Evolutionary conservation across 2,888 invertebrate species (phyloP), one percentile per base, ranked within the genome.

Genomic region (Calliphora vomitoria): DNA sequence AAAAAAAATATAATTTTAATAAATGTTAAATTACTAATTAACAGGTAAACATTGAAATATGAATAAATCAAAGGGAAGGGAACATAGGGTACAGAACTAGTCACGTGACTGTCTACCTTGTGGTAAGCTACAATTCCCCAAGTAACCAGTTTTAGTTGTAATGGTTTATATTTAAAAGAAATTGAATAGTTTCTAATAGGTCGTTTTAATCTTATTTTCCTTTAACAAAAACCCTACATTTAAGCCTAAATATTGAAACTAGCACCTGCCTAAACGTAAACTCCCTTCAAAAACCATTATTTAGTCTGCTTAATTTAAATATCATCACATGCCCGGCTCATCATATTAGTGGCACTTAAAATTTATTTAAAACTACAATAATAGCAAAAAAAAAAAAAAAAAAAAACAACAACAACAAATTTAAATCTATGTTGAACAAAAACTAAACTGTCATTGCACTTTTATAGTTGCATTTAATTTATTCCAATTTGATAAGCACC

Each of bases 401-500:
- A n/a, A n/a, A 62, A 60, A 64, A 53, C n/a, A 18, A 38, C 8
- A 25, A 64, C 8, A 72, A 72, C 8, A 64, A 55, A 13, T 44
- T 44, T 44, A 55, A 55, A 55, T 18, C 8, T 18, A 55, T 55
- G 8, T 8, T 47, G 0, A 62, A 72, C 8, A 72, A 55, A 76
- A 69, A 41, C 31, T 47, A 85, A 85, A 71, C 75, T 81, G 85
- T 71, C 75, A 71, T 80, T 81, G 68, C 68, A 81, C 75, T 81
- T 81, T 80, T 81, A 50, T 75, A 81, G 80, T 81, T 85, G 55
- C 80, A 85, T 85, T 85, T 85, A 80, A 85, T 85, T 85, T 85
- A 80, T 75, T 85, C 74, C 68, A 75, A 80, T 85, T 82, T 78
- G 76, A 85, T 85, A 87, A 87, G 60, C 85, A 87, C 87, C 87